These are phyloP conservation scores for Lydus trimaculatus DNA, from an alignment of 2,888 invertebrate genomes.

Conservation along the genomic window DNA sequence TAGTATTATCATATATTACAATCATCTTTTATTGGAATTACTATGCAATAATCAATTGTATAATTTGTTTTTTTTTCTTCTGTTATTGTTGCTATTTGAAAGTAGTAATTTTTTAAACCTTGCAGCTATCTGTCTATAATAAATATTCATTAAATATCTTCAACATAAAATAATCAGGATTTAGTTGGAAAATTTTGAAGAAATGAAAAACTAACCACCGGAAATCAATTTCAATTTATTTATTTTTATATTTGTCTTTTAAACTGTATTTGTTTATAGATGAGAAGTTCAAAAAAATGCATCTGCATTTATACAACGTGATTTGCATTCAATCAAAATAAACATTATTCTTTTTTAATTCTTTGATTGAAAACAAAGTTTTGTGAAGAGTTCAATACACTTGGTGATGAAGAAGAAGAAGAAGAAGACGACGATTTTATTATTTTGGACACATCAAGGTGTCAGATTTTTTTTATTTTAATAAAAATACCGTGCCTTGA, in stretches of 20 bases:
- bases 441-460: constrained; percentile 1
- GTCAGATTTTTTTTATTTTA: neutral
- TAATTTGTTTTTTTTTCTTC: no score
- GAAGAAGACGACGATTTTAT: neutral
- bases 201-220: neutral
- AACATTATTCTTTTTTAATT: neutral
- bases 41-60: neutral
- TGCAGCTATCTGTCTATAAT: neutral
- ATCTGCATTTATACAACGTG: neutral
- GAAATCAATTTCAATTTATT: neutral
- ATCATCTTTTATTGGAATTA: constrained; percentile 4
- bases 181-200: neutral
- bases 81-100: neutral
- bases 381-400: neutral
- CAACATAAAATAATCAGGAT: neutral
- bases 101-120: constrained; percentile 2
- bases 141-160: neutral
- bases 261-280: neutral
- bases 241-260: neutral
- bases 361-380: neutral
- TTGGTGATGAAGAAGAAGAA: neutral
- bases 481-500: no score
- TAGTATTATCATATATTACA: no score
- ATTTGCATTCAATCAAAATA: neutral
- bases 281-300: neutral